Percentiles rank a stretch among this genome's conserved stretches.
Conservation (phyloP, 2,797 vertebrate species). For the Muraenolepis orangiensis region DNA sequence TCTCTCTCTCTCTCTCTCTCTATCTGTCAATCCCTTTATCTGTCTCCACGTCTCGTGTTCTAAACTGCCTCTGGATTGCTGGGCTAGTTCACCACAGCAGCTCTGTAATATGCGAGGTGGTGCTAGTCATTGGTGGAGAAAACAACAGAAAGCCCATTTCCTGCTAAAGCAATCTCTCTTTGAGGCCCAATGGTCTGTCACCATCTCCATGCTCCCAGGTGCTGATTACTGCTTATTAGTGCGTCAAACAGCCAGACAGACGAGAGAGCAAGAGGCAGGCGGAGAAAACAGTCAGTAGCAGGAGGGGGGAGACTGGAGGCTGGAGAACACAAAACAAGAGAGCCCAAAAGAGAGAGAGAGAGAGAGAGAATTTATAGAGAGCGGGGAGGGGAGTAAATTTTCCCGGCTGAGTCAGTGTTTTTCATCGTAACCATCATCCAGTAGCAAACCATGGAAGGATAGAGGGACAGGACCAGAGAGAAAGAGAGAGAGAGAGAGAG, state of each 20-base stretch:
- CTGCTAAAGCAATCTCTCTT: constrained; percentile 47
- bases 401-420: constrained; percentile 57
- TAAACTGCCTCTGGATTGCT: background rate
- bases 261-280: background rate
- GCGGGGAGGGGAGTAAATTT: constrained; percentile 42
- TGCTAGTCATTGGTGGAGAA: constrained; percentile 40
- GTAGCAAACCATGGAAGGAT: constrained; percentile 28
- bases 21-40: background rate
- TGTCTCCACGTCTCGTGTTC: constrained; percentile 13
- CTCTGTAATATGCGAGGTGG: constrained; percentile 48
- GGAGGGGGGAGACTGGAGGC: background rate
- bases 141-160: constrained; percentile 50
- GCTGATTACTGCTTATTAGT: constrained; percentile 66
- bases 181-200: constrained; percentile 31
- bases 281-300: background rate
- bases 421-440: constrained; percentile 56
- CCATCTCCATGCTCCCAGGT: constrained; percentile 44
- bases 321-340: too few relatives aligned
- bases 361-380: background rate
- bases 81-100: constrained; percentile 19
- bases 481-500: background rate
- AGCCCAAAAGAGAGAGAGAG: background rate
- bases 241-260: constrained; percentile 30
- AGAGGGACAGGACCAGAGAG: constrained; percentile 20
- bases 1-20: too few relatives aligned